These are phyloP conservation scores for Taurulus bubalis DNA, from an alignment of 2,113 vertebrate genomes.

Conservation along the genomic window DNA sequence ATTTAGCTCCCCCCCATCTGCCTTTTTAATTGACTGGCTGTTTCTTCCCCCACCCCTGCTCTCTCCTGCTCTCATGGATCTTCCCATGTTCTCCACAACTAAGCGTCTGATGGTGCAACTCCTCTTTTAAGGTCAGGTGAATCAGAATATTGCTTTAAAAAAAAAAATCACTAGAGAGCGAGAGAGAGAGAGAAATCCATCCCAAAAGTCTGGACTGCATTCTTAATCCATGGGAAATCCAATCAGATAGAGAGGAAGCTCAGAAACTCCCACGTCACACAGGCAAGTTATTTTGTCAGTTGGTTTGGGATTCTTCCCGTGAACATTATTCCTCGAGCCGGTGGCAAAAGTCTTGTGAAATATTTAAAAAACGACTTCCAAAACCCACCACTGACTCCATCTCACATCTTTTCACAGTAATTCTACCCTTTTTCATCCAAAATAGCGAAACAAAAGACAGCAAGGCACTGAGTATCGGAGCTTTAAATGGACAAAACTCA, in stretches of 20 bases:
- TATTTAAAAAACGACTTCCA: not conserved
- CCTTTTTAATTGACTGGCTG: slow-evolving; percentile 51
- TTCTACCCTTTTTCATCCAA: not conserved
- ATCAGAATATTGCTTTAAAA: slow-evolving; percentile 35
- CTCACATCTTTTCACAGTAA: slow-evolving; percentile 18
- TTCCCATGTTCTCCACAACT: slow-evolving; percentile 39
- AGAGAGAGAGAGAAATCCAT: not conserved
- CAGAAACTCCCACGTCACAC: not conserved
- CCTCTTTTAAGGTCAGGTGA: slow-evolving; percentile 22
- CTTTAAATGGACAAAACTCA: not conserved
- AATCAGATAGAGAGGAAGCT: slow-evolving; percentile 27
- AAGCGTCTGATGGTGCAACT: slow-evolving; percentile 20
- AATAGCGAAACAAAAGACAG: not conserved
- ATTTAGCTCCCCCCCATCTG: slow-evolving; percentile 48
- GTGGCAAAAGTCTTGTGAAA: slow-evolving; percentile 17
- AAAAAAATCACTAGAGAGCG: slow-evolving; percentile 22
- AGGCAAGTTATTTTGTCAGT: slow-evolving; percentile 9
- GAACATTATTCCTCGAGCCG: slow-evolving; percentile 5
- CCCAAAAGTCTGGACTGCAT: slow-evolving; percentile 7
- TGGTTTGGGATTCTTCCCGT: slow-evolving; percentile 21
- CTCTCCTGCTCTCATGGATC: slow-evolving; percentile 14
- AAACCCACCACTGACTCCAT: slow-evolving; percentile 7
- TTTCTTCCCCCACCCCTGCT: not conserved
- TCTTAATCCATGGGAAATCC: slow-evolving; percentile 46
- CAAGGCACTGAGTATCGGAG: not conserved